A percentile compares a stretch with the other conserved stretches of the same genome.
Evolutionary conservation across 1,140 invertebrate genomes (phyloP).

Genomic region (Bombyx mori): DNA sequence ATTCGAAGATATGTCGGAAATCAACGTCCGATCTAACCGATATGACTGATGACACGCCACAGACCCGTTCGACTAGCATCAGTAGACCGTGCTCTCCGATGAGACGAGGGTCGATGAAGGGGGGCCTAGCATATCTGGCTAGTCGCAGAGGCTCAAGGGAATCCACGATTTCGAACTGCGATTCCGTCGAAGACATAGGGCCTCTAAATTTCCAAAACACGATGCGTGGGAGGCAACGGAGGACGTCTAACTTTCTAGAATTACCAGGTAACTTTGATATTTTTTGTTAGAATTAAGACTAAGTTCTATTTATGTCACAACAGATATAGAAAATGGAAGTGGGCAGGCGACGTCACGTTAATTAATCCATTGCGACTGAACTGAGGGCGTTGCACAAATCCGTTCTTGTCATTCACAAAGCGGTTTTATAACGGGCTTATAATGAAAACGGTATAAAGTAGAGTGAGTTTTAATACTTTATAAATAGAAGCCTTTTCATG

Average conservation of each 20-base stretch:
- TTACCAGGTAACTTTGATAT: slow-evolving; percentile 77
- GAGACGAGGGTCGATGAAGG: slow-evolving; percentile 75
- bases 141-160: slow-evolving; percentile 81
- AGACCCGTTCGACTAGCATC: slow-evolving; percentile 74
- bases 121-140: slow-evolving; percentile 81
- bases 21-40: slow-evolving; percentile 83
- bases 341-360: slow-evolving; percentile 5
- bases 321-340: slow-evolving; percentile 10
- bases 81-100: slow-evolving; percentile 73
- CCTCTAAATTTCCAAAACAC: slow-evolving; percentile 84
- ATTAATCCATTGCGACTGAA: not conserved
- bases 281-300: not conserved
- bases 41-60: slow-evolving; percentile 73
- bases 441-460: too few relatives aligned
- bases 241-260: slow-evolving; percentile 90
- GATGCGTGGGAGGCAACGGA: slow-evolving; percentile 79
- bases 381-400: too few relatives aligned
- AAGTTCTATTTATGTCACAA: not conserved
- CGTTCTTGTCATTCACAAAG: too few relatives aligned
- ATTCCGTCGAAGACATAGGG: slow-evolving; percentile 83
- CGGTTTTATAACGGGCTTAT: too few relatives aligned
- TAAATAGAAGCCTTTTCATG: too few relatives aligned
- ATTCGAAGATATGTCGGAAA: slow-evolving; percentile 72
- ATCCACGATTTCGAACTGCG: slow-evolving; percentile 72
- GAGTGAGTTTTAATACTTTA: too few relatives aligned